These are phyloP conservation scores for Cherax destructor DNA, from an alignment of 1,140 invertebrate genomes.

Conservation along the genomic window DNA sequence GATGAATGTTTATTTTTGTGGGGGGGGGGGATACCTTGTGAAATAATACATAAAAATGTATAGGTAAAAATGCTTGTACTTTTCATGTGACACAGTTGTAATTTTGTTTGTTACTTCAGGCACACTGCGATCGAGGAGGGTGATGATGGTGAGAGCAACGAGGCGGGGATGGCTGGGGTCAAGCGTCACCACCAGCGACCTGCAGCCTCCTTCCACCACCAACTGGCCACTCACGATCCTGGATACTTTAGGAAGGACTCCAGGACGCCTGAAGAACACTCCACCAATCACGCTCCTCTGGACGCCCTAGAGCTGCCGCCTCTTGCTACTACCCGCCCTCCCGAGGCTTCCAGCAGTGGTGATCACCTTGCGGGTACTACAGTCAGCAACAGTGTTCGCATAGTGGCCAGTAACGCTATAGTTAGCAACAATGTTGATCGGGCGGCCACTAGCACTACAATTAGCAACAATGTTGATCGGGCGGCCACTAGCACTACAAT, in stretches of 20 bases:
- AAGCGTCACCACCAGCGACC: slow-evolving; percentile 44
- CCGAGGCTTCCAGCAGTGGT: not conserved
- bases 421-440: too few relatives aligned
- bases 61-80: too few relatives aligned
- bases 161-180: slow-evolving; percentile 27
- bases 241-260: slow-evolving; percentile 65
- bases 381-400: not conserved
- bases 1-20: too few relatives aligned
- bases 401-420: too few relatives aligned
- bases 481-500: too few relatives aligned
- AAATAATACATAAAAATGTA: too few relatives aligned
- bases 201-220: slow-evolving; percentile 54
- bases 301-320: not conserved
- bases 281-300: not conserved
- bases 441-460: too few relatives aligned
- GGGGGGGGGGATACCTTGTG: too few relatives aligned
- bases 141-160: slow-evolving; percentile 26
- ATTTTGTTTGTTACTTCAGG: not conserved
- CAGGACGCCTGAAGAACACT: slow-evolving; percentile 34
- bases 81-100: too few relatives aligned
- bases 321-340: not conserved
- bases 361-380: not conserved
- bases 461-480: too few relatives aligned
- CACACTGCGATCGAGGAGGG: slow-evolving; percentile 63
- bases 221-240: slow-evolving; percentile 52